Evolutionary conservation across 1,140 invertebrate species (phyloP), one percentile per base, ranked within the genome.

Genomic region (Trissolcus basalis): DNA sequence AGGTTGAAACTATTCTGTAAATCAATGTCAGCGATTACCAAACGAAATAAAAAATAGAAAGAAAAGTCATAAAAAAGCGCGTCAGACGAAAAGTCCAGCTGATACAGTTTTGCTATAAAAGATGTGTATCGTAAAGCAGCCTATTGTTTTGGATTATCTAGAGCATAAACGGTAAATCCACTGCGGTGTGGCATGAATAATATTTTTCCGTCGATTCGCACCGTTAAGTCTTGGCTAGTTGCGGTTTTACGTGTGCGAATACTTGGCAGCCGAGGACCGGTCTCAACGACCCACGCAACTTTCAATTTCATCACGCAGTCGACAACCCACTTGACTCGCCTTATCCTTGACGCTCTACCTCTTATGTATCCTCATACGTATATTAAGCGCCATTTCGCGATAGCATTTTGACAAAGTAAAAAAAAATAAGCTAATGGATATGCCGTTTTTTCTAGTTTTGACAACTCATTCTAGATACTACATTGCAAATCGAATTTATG

Each of bases 231-330:
- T 10, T 15, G 43, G 1, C 12, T 5, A n/a, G 39, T 43, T 19
- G 51, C 50, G 44, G 55, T 32, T 35, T 64, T 41, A 55, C 32
- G 32, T 19, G 39, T 44, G 13, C 33, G 15, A 27, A 51, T 45
- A 13, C 12, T 0, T 44, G 14, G 56, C 27, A 49, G 43, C 15
- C 53, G 54, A 63, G 68, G 58, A 61, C 58, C 58, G 67, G 58
- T 70, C 58, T 59, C 53, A 1, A n/a, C 70, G 64, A 49, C 72
- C 72, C 72, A 75, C 72, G 64, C 61, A 68, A 75, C 72, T 75
- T 75, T 75, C 72, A 75, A 75, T 75, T 75, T 75, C 72, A 68
- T 68, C 72, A 75, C 64, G 48, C 33, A 68, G 45, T 15, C 19
- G 19, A 27, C 64, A 64, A 51, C 72, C 72, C 72, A 75, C 72